These are phyloP conservation scores for Trachymyrmex cornetzi DNA, from an alignment of 1,140 invertebrate species.

Conservation along the genomic window DNA sequence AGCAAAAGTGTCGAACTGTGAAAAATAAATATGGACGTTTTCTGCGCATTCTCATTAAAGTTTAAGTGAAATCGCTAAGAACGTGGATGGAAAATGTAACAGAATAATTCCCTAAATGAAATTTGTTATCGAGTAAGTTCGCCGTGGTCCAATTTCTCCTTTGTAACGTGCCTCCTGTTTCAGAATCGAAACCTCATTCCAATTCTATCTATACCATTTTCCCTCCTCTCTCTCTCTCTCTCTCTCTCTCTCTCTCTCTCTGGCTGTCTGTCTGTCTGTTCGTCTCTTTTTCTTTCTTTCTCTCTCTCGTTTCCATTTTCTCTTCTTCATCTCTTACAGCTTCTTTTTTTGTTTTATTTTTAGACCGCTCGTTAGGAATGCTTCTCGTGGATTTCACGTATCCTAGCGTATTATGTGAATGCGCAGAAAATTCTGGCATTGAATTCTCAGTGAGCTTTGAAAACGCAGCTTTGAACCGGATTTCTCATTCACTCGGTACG, in stretches of 20 bases:
- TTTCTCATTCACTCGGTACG: constrained; percentile 36
- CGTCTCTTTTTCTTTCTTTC: background rate
- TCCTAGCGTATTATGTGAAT: constrained; percentile 38
- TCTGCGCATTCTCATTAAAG: background rate
- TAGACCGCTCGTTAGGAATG: constrained; percentile 53
- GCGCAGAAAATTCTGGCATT: constrained; percentile 64
- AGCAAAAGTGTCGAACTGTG: background rate
- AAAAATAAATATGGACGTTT: constrained; percentile 1
- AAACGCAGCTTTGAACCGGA: constrained; percentile 37
- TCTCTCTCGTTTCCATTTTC: background rate
- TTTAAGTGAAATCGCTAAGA: constrained; percentile 17
- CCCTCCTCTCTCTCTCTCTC: background rate
- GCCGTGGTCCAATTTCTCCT: constrained; percentile 16
- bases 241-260: background rate
- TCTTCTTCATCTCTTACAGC: background rate
- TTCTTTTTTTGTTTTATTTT: constrained; percentile 1
- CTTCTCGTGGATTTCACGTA: constrained; percentile 17
- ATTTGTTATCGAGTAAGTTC: background rate
- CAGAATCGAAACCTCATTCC: constrained; percentile 37
- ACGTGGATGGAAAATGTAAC: background rate
- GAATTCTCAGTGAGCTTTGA: constrained; percentile 49
- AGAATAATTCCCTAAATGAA: constrained; percentile 11
- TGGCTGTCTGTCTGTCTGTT: background rate
- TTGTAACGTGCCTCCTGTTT: constrained; percentile 17
- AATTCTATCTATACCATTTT: constrained; percentile 23